phyloP scores from a whole-genome alignment of 2,113 vertebrate genomes.

The Alaudala cheleensis region DNA sequence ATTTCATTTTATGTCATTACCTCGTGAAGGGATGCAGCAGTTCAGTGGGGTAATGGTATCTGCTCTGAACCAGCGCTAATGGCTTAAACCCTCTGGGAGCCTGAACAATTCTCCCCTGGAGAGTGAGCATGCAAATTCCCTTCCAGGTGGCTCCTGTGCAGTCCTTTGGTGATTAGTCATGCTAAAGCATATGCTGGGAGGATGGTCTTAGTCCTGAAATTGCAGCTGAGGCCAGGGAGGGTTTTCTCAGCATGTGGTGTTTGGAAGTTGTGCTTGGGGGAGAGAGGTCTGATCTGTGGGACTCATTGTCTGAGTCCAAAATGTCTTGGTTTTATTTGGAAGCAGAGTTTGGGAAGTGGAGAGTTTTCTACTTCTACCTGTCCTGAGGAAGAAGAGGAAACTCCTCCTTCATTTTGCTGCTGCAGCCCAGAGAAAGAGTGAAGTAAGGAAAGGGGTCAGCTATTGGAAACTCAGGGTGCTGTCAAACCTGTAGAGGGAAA shows the following conservation, averaged over 20 bases:
- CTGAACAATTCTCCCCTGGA: slow-evolving; percentile 69
- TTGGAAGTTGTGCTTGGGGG: background rate
- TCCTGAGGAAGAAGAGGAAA: background rate
- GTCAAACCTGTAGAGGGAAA: background rate
- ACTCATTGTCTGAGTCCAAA: background rate
- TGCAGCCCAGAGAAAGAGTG: background rate
- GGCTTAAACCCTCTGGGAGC: slow-evolving; percentile 62
- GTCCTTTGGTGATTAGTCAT: slow-evolving; percentile 71
- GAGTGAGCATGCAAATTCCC: slow-evolving; percentile 65
- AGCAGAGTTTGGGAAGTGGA: background rate
- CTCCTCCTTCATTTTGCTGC: background rate
- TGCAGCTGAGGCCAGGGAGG: slow-evolving; percentile 19
- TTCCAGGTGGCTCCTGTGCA: slow-evolving; percentile 64
- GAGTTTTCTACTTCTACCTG: background rate
- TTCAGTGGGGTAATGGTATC: slow-evolving; percentile 55
- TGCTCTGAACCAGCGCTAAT: slow-evolving; percentile 59
- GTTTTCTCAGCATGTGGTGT: background rate
- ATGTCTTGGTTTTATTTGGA: background rate
- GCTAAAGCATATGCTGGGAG: slow-evolving; percentile 37
- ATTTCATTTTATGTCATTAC: slow-evolving; percentile 42
- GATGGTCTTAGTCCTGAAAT: slow-evolving; percentile 5
- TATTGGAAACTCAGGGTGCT: background rate
- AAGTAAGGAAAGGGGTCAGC: rapidly evolving
- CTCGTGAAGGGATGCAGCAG: slow-evolving; percentile 28
- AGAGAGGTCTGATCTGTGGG: background rate